Percentiles rank a stretch among this genome's conserved stretches.
These are phyloP conservation scores for Trogon surrucura DNA, from an alignment of 2,113 vertebrate species.

Conservation along the genomic window DNA sequence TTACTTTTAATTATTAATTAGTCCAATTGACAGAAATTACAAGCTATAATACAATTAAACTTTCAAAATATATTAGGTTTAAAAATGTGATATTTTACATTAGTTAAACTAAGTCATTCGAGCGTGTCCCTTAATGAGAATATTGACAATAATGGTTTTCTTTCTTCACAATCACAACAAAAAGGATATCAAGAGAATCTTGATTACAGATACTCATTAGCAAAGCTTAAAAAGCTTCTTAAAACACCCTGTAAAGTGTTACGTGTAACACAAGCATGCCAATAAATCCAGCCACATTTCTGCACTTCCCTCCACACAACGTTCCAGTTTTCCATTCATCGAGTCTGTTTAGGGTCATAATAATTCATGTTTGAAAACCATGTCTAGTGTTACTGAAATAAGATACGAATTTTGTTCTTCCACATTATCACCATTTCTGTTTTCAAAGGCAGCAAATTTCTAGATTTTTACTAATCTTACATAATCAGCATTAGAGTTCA, in stretches of 20 bases:
- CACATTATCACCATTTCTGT: neutral
- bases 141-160: neutral
- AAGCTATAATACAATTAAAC: neutral
- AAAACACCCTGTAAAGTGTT: neutral
- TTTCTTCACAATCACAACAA: neutral
- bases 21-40: neutral
- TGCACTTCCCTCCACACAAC: neutral
- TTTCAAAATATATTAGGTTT: neutral
- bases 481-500: conserved; percentile 40
- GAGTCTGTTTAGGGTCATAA: neutral
- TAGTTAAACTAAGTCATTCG: neutral
- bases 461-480: conserved; percentile 32
- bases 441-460: conserved; percentile 44
- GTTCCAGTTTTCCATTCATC: conserved; percentile 22
- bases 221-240: neutral
- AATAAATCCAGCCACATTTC: neutral
- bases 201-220: neutral
- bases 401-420: conserved; percentile 12
- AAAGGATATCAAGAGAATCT: neutral
- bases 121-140: neutral
- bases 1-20: neutral
- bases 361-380: conserved; percentile 26
- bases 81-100: neutral
- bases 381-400: neutral
- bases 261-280: neutral